A percentile compares a stretch with the other conserved stretches of the same genome.
phyloP scores from a whole-genome alignment of 2,113 vertebrate species.

The Gobio gobio region DNA sequence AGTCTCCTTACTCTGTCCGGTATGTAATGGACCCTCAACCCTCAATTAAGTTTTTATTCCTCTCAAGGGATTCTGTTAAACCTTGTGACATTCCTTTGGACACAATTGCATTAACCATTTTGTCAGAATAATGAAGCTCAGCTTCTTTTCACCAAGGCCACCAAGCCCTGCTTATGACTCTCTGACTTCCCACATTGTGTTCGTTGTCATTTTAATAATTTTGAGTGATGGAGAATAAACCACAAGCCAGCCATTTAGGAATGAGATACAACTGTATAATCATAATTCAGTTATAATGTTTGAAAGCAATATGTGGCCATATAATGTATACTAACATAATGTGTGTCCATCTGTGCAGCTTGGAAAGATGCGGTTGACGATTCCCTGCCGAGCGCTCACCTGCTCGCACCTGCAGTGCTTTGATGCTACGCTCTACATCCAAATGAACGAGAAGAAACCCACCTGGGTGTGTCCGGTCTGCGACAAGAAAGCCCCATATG shows the following conservation, averaged over 20 bases:
- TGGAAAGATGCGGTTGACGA: conserved; percentile 96
- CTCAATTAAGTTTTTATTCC: conserved; percentile 6
- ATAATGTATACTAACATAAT: not conserved
- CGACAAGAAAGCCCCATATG: conserved; percentile 95
- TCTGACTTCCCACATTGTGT: not conserved
- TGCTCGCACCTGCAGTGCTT: conserved; percentile 98
- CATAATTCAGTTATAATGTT: not conserved
- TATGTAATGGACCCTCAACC: conserved; percentile 62
- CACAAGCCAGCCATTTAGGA: not conserved
- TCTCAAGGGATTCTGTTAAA: not conserved
- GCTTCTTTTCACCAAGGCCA: not conserved
- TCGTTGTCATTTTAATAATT: not conserved
- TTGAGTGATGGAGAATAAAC: not conserved
- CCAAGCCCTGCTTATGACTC: not conserved
- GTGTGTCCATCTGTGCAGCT: conserved; percentile 74
- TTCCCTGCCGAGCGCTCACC: conserved; percentile 91
- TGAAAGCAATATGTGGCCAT: not conserved
- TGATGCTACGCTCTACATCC: conserved; percentile 95
- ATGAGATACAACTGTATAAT: not conserved
- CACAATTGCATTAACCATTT: not conserved
- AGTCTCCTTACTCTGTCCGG: conserved; percentile 96
- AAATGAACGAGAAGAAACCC: conserved; percentile 99
- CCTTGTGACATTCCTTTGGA: not conserved
- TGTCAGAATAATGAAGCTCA: not conserved
- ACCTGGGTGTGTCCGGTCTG: conserved; percentile 99